A percentile compares a stretch with the other conserved stretches of the same genome.
Evolutionary conservation across 2,888 invertebrate species (phyloP).

Genomic region (Spodoptera littoralis): DNA sequence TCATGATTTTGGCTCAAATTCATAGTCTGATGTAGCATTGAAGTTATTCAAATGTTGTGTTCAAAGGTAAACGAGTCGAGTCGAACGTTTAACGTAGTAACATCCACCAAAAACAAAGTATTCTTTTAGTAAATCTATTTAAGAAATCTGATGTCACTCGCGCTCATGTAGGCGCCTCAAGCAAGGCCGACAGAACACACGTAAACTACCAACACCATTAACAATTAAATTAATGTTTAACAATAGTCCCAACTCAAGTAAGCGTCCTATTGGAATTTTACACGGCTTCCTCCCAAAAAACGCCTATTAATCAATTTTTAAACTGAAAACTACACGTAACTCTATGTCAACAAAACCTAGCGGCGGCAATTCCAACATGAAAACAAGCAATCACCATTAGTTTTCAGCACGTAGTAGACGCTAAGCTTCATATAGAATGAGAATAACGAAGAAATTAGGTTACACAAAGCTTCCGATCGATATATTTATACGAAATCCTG

Average conservation of each 20-base stretch:
- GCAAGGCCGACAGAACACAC: constrained; percentile 74
- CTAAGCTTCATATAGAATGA: constrained; percentile 58
- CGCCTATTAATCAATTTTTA: constrained; percentile 21
- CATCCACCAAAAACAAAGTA: constrained; percentile 65
- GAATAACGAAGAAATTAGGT: constrained; percentile 75
- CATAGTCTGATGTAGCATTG: constrained; percentile 20
- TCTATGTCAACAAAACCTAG: constrained; percentile 77
- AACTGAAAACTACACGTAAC: constrained; percentile 36
- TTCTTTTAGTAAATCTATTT: constrained; percentile 80
- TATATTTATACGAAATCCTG: constrained; percentile 85
- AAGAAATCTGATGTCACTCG: constrained; percentile 84
- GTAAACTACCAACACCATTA: constrained; percentile 60
- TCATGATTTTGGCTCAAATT: neutral
- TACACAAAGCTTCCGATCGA: constrained; percentile 83
- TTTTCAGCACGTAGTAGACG: constrained; percentile 49
- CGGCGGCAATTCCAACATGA: constrained; percentile 41
- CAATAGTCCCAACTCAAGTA: constrained; percentile 30
- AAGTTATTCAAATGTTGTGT: constrained; percentile 37
- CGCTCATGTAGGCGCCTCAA: constrained; percentile 74
- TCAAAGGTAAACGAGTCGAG: constrained; percentile 53
- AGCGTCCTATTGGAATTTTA: constrained; percentile 23
- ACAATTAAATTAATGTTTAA: constrained; percentile 58
- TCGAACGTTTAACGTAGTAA: constrained; percentile 29
- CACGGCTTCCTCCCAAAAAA: constrained; percentile 40
- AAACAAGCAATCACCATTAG: constrained; percentile 38